phyloP scores from a whole-genome alignment of 2,797 vertebrate genomes.

The Coreius guichenoti region DNA sequence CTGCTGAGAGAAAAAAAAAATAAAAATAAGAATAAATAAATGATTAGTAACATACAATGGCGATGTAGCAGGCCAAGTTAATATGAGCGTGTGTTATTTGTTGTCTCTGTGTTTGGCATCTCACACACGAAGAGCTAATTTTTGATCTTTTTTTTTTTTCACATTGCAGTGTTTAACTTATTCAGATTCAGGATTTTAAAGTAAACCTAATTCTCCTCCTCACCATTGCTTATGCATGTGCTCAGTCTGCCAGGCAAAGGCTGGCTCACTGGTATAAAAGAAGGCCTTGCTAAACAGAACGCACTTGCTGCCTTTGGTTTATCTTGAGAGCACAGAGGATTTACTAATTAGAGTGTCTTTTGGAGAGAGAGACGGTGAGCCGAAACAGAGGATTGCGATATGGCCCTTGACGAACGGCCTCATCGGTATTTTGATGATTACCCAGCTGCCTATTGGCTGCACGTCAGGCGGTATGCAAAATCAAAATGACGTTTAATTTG shows the following conservation, averaged over 20 bases:
- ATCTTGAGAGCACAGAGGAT: conserved; percentile 59
- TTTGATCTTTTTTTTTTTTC: neutral
- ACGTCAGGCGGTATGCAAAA: conserved; percentile 58
- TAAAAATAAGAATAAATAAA: neutral
- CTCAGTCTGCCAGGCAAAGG: conserved; percentile 1
- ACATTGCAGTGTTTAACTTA: neutral
- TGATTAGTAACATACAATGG: neutral
- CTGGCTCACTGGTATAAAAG: conserved; percentile 24
- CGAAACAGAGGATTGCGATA: conserved; percentile 54
- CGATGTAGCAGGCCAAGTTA: neutral
- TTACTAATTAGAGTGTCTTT: conserved; percentile 60
- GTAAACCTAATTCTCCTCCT: neutral
- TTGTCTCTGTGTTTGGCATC: conserved; percentile 4
- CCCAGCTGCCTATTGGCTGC: conserved; percentile 51
- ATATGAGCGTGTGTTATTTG: neutral
- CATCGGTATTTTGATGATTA: conserved; percentile 55
- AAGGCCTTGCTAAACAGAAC: conserved; percentile 40
- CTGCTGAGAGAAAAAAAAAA: conserved; percentile 10
- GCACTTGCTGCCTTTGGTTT: conserved; percentile 52
- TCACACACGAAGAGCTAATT: neutral
- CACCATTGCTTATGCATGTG: neutral
- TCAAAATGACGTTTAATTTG: conserved; percentile 68
- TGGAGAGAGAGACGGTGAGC: conserved; percentile 47
- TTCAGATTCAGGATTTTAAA: conserved; percentile 1
- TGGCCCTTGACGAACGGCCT: conserved; percentile 53